A percentile compares a stretch with the other conserved stretches of the same genome.
Evolutionary conservation across 2,113 vertebrate species (phyloP).

Genomic region (Cheirogaleus medius): DNA sequence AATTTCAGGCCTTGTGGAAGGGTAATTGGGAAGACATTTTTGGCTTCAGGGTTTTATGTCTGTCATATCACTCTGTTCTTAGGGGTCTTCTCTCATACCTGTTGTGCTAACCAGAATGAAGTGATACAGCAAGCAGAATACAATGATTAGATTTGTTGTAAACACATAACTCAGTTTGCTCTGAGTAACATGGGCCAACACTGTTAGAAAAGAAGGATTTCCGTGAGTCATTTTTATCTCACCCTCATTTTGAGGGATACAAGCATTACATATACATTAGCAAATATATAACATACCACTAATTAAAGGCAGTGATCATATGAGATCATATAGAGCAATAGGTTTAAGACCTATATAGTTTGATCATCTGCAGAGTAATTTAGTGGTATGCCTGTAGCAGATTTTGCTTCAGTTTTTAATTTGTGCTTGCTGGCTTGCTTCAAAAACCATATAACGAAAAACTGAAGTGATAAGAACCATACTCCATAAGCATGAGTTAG

Average conservation of each 20-base stretch:
- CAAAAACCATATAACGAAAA: neutral
- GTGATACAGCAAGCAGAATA: neutral
- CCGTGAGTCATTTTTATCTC: neutral
- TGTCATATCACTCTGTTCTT: neutral
- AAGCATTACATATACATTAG: neutral
- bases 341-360: neutral
- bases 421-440: neutral
- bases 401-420: neutral
- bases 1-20: neutral
- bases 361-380: neutral
- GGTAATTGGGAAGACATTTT: neutral
- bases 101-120: neutral
- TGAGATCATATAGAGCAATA: neutral
- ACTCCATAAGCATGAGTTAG: neutral
- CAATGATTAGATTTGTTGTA: neutral
- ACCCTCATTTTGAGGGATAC: neutral
- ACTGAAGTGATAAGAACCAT: neutral
- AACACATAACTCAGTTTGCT: neutral
- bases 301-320: neutral
- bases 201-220: conserved; percentile 29
- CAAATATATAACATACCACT: neutral
- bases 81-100: neutral
- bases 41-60: neutral
- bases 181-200: neutral
- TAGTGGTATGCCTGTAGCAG: neutral